Percentiles rank a stretch among this genome's conserved stretches.
phyloP scores from a whole-genome alignment of 23 tunicate species.

The Trididemnum clinides region DNA sequence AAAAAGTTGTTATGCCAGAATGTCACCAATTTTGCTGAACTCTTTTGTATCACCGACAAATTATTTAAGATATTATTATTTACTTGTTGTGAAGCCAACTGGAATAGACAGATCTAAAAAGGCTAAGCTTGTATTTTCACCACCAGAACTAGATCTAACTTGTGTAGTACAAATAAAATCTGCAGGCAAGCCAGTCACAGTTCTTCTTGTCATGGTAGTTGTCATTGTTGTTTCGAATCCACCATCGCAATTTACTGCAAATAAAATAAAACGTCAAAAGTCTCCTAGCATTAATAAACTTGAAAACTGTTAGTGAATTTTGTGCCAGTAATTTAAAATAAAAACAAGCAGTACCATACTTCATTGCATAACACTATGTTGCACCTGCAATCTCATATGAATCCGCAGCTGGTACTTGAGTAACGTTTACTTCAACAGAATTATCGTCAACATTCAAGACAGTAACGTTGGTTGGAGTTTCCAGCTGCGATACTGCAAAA shows the following conservation, averaged over 20 bases:
- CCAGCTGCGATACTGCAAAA: neutral
- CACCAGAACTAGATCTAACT: conserved; percentile 1
- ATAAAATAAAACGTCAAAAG: too few relatives aligned
- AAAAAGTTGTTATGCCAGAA: too few relatives aligned
- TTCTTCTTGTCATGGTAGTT: neutral
- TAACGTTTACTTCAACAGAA: neutral
- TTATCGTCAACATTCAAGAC: neutral
- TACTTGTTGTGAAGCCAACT: neutral
- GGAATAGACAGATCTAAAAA: neutral
- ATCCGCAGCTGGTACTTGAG: neutral
- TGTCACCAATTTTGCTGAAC: too few relatives aligned
- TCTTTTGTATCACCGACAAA: too few relatives aligned
- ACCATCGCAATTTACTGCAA: conserved; percentile 2
- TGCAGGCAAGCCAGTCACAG: neutral
- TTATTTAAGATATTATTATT: neutral
- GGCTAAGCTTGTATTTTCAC: neutral
- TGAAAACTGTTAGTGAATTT: neutral
- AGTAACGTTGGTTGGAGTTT: neutral
- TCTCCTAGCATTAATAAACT: too few relatives aligned
- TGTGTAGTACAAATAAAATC: conserved; percentile 22
- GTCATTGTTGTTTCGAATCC: neutral
- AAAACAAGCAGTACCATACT: too few relatives aligned
- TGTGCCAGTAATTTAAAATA: neutral
- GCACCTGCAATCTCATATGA: conserved; percentile 24
- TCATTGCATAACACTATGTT: too few relatives aligned